A percentile compares a stretch with the other conserved stretches of the same genome.
Evolutionary conservation across 2,113 vertebrate genomes (phyloP).

Genomic region (Cephalophus harveyi): DNA sequence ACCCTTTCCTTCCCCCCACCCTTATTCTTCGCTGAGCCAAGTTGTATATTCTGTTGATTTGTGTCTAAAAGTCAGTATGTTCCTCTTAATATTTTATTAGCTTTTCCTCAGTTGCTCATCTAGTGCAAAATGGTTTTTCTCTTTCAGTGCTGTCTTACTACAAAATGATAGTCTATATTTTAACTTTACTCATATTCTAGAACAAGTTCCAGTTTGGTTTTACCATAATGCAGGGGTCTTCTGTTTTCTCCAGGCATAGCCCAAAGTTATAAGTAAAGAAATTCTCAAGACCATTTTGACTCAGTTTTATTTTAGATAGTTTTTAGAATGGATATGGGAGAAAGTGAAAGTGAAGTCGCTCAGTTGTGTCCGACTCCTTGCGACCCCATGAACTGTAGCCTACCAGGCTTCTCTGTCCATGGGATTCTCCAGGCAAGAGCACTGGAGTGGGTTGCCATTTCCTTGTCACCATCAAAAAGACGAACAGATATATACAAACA

Average conservation of each 20-base stretch:
- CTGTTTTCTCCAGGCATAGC: background rate
- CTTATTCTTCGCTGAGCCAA: constrained; percentile 32
- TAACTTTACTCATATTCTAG: constrained; percentile 2
- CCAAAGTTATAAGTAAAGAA: background rate
- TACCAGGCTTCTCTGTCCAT: too few species aligned
- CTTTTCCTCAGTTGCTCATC: background rate
- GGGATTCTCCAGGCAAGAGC: too few species aligned
- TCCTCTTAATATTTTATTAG: constrained; percentile 14
- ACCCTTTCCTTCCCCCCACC: background rate
- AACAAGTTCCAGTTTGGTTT: constrained; percentile 34
- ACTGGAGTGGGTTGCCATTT: too few species aligned
- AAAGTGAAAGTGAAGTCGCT: background rate
- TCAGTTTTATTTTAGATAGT: constrained; percentile 22
- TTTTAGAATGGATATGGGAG: constrained; percentile 29
- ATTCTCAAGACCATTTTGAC: constrained; percentile 23
- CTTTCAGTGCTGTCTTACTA: background rate
- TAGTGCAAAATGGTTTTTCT: background rate
- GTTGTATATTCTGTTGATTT: background rate
- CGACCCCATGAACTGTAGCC: too few species aligned
- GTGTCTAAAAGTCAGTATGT: constrained; percentile 16
- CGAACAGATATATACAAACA: constrained; percentile 4
- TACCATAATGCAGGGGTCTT: background rate
- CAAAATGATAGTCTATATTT: constrained; percentile 19
- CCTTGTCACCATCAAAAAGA: background rate
- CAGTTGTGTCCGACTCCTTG: too few species aligned